A percentile compares a stretch with the other conserved stretches of the same genome.
Conservation (phyloP, 2,797 vertebrate species). For the Acanthornis magna region DNA sequence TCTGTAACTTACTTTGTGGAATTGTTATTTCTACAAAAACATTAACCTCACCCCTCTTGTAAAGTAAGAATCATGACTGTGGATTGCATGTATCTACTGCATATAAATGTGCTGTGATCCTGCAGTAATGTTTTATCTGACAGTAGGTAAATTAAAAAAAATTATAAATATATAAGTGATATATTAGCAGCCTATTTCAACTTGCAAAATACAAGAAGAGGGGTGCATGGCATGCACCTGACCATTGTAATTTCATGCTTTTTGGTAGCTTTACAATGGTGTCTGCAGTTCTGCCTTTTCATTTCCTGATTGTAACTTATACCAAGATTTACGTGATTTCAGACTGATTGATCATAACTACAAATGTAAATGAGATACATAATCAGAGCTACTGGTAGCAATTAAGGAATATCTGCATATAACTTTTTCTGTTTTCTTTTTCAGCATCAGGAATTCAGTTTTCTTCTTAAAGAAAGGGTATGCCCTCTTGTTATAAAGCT, state of each 20-base stretch:
- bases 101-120: not conserved
- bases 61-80: not conserved
- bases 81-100: not conserved
- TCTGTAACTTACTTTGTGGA: not conserved
- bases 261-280: not conserved
- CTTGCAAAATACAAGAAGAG: not conserved
- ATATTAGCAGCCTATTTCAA: not conserved
- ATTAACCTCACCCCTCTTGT: not conserved
- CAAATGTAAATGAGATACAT: not conserved
- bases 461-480: constrained; percentile 96
- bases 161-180: not conserved
- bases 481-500: constrained; percentile 99
- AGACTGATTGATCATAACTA: not conserved
- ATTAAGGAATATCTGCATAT: not conserved
- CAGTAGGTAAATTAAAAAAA: not conserved
- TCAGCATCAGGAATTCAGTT: constrained; percentile 98
- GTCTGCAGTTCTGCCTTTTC: not conserved
- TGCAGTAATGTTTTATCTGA: not conserved
- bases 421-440: constrained; percentile 15
- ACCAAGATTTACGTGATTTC: not conserved
- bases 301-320: not conserved
- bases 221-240: not conserved
- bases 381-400: not conserved
- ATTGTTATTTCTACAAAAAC: not conserved
- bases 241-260: not conserved